Percentiles rank a stretch among this genome's conserved stretches.
Evolutionary conservation across 2,113 vertebrate genomes (phyloP).

Genomic region (Ctenodactylus gundi): DNA sequence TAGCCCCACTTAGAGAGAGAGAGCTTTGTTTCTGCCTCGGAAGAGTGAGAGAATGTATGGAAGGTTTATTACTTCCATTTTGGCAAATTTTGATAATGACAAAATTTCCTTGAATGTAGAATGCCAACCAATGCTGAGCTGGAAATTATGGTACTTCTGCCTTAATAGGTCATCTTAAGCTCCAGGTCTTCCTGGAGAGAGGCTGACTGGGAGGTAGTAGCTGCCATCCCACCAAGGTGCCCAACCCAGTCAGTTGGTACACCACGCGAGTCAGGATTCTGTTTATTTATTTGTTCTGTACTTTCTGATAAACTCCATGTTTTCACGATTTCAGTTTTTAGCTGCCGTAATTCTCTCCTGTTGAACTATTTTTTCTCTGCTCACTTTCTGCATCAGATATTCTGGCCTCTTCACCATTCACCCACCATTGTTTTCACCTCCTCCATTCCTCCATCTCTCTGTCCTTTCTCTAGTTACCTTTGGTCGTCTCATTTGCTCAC

Average conservation of each 20-base stretch:
- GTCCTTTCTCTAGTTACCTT: background rate
- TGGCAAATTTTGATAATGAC: conserved; percentile 67
- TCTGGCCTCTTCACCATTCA: background rate
- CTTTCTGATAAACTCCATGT: background rate
- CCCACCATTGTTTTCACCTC: too few relatives aligned
- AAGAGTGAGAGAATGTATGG: conserved; percentile 28
- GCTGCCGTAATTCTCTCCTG: background rate
- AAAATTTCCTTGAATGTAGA: conserved; percentile 56
- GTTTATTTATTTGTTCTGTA: background rate
- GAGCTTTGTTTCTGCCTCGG: conserved; percentile 49
- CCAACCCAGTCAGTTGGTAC: background rate
- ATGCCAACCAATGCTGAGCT: background rate
- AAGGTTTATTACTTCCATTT: conserved; percentile 42
- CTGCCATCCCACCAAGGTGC: background rate
- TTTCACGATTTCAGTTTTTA: background rate
- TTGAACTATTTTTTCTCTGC: background rate
- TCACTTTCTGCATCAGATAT: background rate
- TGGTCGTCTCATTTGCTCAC: background rate
- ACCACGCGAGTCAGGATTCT: background rate
- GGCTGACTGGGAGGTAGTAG: background rate
- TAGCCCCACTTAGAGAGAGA: conserved; percentile 41
- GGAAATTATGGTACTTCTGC: background rate
- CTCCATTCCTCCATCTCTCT: background rate
- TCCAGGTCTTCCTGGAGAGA: background rate
- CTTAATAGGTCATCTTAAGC: background rate